phyloP scores from a whole-genome alignment of 2,797 vertebrate species.

The Xyrichtys novacula region DNA sequence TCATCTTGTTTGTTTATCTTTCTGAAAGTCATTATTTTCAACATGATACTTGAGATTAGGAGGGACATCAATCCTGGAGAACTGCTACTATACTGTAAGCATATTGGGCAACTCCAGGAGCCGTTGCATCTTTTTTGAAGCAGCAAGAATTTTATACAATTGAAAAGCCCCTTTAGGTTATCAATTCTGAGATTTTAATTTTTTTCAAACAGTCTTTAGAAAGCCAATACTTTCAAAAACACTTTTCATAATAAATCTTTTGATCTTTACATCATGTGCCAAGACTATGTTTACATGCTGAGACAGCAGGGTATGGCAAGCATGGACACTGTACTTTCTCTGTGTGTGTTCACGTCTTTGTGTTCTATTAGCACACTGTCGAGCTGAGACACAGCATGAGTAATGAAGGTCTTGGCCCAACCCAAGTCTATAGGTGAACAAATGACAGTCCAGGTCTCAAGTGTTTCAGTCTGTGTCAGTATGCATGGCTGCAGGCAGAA shows the following conservation, averaged over 20 bases:
- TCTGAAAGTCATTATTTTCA: too few species aligned
- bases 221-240: constrained; percentile 31
- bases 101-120: too few species aligned
- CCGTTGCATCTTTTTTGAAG: too few species aligned
- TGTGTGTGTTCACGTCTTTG: constrained; percentile 12
- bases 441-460: constrained; percentile 3
- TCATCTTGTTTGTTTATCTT: too few species aligned
- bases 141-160: too few species aligned
- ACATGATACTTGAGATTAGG: too few species aligned
- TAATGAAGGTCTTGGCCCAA: neutral
- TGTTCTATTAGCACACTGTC: constrained; percentile 12
- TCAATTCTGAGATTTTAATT: neutral
- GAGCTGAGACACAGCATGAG: neutral
- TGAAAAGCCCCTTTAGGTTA: neutral
- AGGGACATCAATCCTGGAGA: too few species aligned
- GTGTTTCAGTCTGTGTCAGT: constrained; percentile 14
- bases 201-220: constrained; percentile 1
- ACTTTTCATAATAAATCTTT: constrained; percentile 11
- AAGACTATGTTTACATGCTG: constrained; percentile 22
- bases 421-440: constrained; percentile 4
- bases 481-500: constrained; percentile 20
- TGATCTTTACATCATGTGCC: constrained; percentile 22
- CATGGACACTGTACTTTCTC: constrained; percentile 2
- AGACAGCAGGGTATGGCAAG: constrained; percentile 44
- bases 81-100: neutral